Conservation (phyloP, 2,888 invertebrate species). For the Hemaris fuciformis region DNA sequence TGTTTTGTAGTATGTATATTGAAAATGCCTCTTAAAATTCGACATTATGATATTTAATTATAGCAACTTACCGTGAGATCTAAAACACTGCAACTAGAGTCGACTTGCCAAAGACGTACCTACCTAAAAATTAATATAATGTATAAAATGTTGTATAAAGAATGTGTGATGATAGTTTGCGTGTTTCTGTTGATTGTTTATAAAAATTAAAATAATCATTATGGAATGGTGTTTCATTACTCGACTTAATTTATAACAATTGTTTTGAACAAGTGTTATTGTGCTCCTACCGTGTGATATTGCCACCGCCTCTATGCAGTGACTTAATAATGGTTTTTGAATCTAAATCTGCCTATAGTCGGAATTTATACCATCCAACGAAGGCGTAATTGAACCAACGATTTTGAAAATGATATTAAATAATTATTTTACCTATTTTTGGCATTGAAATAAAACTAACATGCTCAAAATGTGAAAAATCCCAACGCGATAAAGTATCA, state of each 20-base stretch:
- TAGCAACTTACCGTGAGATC: conserved; percentile 11
- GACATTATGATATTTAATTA: conserved; percentile 1
- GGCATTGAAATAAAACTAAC: no score
- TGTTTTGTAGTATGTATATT: neutral
- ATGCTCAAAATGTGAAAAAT: no score
- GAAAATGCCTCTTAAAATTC: neutral
- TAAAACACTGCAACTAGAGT: conserved; percentile 35
- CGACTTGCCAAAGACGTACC: conserved; percentile 65
- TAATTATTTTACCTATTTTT: no score
- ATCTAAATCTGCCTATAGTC: no score
- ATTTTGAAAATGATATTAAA: no score
- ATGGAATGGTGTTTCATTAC: conserved; percentile 23
- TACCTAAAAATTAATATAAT: conserved; percentile 44
- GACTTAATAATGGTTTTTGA: no score
- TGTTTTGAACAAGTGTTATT: no score
- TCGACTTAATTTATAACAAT: neutral
- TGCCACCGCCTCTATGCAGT: no score
- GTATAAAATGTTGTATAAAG: conserved; percentile 54
- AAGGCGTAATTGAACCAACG: no score
- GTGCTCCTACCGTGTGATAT: no score
- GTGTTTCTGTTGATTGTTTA: conserved; percentile 71
- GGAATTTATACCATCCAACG: no score
- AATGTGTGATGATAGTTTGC: conserved; percentile 50
- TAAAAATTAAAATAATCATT: conserved; percentile 59
- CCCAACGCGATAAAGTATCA: no score